Conservation (phyloP, 2,888 invertebrate genomes). For the Neocrepidodera transversa region DNA sequence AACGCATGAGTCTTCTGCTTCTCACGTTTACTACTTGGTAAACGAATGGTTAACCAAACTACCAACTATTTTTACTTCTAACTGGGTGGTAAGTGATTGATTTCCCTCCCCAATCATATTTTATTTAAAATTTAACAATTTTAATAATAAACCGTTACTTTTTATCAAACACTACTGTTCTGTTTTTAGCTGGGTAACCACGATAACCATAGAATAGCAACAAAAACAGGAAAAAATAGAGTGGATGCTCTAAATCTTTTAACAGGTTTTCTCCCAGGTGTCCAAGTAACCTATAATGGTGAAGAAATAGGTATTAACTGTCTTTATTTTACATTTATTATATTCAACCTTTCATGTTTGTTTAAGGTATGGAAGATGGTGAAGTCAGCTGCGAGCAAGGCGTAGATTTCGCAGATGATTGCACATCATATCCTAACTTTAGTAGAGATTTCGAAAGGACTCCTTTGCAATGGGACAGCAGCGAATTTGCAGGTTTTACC, state of each 20-base stretch:
- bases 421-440: constrained; percentile 62
- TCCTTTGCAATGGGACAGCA: constrained; percentile 79
- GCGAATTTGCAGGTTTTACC: constrained; percentile 66
- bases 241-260: constrained; percentile 85
- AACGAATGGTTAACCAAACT: constrained; percentile 71
- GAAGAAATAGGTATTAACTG: constrained; percentile 75
- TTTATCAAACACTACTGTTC: neutral
- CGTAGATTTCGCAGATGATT: constrained; percentile 65
- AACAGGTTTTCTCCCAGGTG: constrained; percentile 79
- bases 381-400: constrained; percentile 5
- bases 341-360: too few species aligned
- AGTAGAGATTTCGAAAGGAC: constrained; percentile 79
- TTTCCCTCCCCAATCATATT: too few species aligned
- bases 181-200: constrained; percentile 72
- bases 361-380: constrained; percentile 12
- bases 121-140: too few species aligned
- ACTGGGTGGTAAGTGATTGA: constrained; percentile 80
- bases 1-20: constrained; percentile 65
- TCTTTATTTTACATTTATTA: too few species aligned
- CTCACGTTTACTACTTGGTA: constrained; percentile 67
- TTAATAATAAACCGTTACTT: too few species aligned
- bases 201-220: constrained; percentile 73
- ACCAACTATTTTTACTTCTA: constrained; percentile 67
- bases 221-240: constrained; percentile 68
- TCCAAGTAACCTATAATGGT: constrained; percentile 86